phyloP scores from a whole-genome alignment of 2,888 invertebrate species.

The Dasysyrphus tricinctus region DNA sequence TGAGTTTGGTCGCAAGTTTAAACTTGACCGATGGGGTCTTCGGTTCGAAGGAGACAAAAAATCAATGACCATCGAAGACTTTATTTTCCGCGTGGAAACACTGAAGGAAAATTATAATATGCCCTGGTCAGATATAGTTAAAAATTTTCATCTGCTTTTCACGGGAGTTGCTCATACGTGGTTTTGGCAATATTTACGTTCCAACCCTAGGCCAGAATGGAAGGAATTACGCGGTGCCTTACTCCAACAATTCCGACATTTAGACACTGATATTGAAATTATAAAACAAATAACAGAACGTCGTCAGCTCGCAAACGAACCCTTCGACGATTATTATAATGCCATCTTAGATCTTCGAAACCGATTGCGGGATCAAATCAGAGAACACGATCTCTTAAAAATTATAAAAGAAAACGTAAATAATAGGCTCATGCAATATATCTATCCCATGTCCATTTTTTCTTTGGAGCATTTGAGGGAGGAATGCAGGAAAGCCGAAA shows the following conservation, averaged over 20 bases:
- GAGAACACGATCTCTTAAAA: conserved; percentile 2
- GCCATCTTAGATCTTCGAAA: not conserved
- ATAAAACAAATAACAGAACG: conserved; percentile 24
- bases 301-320: not conserved
- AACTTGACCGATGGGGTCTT: conserved; percentile 4
- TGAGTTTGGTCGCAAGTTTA: not conserved
- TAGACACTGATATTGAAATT: conserved; percentile 6
- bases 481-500: too few relatives aligned
- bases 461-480: too few relatives aligned
- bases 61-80: conserved; percentile 18
- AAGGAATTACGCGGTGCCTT: not conserved
- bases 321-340: conserved; percentile 25
- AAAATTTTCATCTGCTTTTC: conserved; percentile 17
- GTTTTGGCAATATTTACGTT: conserved; percentile 28
- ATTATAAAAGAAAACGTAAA: conserved; percentile 1
- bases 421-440: conserved; percentile 7
- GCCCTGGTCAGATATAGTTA: conserved; percentile 17
- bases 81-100: conserved; percentile 15
- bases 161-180: conserved; percentile 3
- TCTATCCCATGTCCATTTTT: too few relatives aligned
- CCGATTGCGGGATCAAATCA: conserved; percentile 13
- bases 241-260: not conserved
- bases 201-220: not conserved
- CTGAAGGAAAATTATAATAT: too few relatives aligned
- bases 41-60: not conserved